Percentiles rank a stretch among this genome's conserved stretches.
Conservation (phyloP, 92 coral and sea anemone genomes). For the Actinernus sp. region DNA sequence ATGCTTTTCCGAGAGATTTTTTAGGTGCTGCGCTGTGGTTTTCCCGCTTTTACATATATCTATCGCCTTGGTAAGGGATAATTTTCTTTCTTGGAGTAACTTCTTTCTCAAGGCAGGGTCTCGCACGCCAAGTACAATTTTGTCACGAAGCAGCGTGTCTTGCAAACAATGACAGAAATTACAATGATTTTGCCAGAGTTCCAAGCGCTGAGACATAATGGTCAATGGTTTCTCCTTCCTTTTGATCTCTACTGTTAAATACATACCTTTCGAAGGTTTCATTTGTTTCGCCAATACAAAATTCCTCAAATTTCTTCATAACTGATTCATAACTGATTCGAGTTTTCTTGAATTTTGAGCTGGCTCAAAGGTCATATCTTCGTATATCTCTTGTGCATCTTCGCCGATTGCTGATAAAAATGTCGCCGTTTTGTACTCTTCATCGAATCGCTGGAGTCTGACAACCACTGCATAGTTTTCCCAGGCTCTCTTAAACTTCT, state of each 20-base stretch:
- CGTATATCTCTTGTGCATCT: conserved; percentile 24
- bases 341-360: not conserved
- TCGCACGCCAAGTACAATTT: not conserved
- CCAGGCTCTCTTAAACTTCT: not conserved
- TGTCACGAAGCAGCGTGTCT: conserved; percentile 6
- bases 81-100: not conserved
- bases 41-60: not conserved
- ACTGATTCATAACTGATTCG: no score
- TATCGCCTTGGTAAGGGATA: not conserved
- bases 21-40: not conserved
- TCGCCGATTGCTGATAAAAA: conserved; percentile 29
- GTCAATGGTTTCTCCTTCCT: not conserved
- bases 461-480: conserved; percentile 2
- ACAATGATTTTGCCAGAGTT: not conserved
- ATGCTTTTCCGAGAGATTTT: no score
- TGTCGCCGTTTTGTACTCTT: conserved; percentile 34
- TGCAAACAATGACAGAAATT: not conserved
- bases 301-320: not conserved
- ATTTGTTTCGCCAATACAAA: conserved; percentile 24
- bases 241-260: conserved; percentile 7
- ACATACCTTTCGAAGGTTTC: conserved; percentile 18
- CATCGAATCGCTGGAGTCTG: not conserved
- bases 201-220: not conserved
- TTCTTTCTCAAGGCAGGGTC: not conserved
- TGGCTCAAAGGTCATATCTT: conserved; percentile 18